Evolutionary conservation across 2,797 vertebrate species (phyloP).

Genomic region (Xiphophorus birchmanni): DNA sequence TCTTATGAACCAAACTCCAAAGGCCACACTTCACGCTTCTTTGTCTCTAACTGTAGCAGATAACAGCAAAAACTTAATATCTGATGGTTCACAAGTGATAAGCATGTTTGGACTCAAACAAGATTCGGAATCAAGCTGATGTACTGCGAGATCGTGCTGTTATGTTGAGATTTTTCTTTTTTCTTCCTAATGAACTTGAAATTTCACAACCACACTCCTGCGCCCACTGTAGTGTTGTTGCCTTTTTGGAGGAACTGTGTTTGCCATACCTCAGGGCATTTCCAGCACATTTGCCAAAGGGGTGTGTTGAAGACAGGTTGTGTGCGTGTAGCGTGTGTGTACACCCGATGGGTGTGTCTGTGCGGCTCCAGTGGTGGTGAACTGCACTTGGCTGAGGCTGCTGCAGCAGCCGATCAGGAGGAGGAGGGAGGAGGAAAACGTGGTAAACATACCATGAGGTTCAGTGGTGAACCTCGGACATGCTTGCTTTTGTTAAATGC

Average conservation of each 20-base stretch:
- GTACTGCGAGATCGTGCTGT: background rate
- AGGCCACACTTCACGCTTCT: background rate
- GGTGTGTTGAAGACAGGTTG: conserved; percentile 46
- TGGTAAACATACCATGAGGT: conserved; percentile 26
- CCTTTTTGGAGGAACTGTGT: conserved; percentile 26
- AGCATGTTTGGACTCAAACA: background rate
- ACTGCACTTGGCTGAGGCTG: conserved; percentile 19
- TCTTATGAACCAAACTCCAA: background rate
- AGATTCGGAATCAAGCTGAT: background rate
- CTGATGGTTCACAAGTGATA: background rate
- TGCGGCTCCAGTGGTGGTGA: conserved; percentile 56
- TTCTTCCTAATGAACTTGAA: background rate
- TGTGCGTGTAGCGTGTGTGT: conserved; percentile 44
- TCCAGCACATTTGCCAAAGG: conserved; percentile 44
- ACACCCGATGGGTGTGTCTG: conserved; percentile 46
- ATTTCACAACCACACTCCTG: conserved; percentile 13
- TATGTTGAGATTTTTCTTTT: background rate
- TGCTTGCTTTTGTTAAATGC: conserved; percentile 38
- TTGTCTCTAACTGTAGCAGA: background rate
- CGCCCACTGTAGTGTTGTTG: conserved; percentile 1
- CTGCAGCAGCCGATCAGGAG: conserved; percentile 20
- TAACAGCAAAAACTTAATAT: background rate
- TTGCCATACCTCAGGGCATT: conserved; percentile 50
- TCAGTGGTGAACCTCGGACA: conserved; percentile 44
- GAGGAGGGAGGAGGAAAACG: background rate